These are phyloP conservation scores for Pegoplata infirma DNA, from an alignment of 2,888 invertebrate species.

Conservation along the genomic window DNA sequence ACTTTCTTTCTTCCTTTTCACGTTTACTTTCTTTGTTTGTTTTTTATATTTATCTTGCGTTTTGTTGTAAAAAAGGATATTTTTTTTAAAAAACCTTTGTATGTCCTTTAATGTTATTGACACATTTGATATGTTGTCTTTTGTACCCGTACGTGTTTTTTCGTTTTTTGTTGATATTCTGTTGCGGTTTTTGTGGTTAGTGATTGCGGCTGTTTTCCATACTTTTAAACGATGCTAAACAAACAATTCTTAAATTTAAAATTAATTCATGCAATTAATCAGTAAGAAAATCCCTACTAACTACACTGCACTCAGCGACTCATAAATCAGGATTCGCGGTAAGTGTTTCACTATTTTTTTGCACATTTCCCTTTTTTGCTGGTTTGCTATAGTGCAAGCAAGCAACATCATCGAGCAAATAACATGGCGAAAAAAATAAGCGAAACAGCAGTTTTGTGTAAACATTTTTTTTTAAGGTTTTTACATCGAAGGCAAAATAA, in stretches of 20 bases:
- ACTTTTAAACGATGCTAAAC: slow-evolving; percentile 54
- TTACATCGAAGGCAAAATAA: slow-evolving; percentile 16
- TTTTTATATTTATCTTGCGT: no score
- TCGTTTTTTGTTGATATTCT: slow-evolving; percentile 27
- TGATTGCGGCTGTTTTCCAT: slow-evolving; percentile 39
- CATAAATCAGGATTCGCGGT: slow-evolving; percentile 62
- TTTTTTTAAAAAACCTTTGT: slow-evolving; percentile 2
- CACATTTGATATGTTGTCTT: slow-evolving; percentile 24
- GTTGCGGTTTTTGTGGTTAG: slow-evolving; percentile 51
- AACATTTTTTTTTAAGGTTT: slow-evolving; percentile 14
- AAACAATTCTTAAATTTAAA: slow-evolving; percentile 59
- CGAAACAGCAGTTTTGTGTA: slow-evolving; percentile 2
- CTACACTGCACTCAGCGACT: slow-evolving; percentile 57
- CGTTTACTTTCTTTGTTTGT: no score
- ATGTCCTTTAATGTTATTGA: slow-evolving; percentile 45
- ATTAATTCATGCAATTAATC: slow-evolving; percentile 62
- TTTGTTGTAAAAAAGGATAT: slow-evolving; percentile 15
- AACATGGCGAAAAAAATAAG: neutral
- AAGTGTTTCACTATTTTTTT: slow-evolving; percentile 30
- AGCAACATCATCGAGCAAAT: neutral
- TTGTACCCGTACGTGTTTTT: neutral
- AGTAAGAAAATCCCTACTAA: slow-evolving; percentile 60
- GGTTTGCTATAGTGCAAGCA: neutral
- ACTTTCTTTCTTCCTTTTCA: no score
- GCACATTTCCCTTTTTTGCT: neutral